Base-by-base conservation (phyloP, 2,797 vertebrate genomes). In the Poeciliopsis turneri region DNA sequence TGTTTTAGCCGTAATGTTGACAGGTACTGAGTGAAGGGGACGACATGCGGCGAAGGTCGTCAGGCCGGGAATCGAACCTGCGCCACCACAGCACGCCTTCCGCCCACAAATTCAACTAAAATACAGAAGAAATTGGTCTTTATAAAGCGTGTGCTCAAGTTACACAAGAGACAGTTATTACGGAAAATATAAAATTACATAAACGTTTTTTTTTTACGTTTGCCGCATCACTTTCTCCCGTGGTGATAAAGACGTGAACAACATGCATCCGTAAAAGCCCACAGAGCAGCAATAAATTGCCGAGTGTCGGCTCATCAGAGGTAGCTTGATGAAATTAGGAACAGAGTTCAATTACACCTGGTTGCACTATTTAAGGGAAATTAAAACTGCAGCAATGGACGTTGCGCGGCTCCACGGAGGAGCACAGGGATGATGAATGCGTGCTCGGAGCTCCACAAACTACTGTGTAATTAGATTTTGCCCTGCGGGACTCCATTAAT, bases 381-480 rank as follows among this genome's bases (percentile, higher is more conserved):
- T 93, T 84, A 94, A 92, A 93, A 91, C 75, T 25, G 86, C 89
- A 91, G 90, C 84, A 45, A 47, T 25, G 86, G 90, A 84, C 86
- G 51, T 10, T 76, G 78, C 83, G 86, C 59, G 80, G 76, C 86
- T 87, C 83, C 25, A 43, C 89, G 83, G 80, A 91, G 88, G 87
- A 90, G 84, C 90, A 77, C 84, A 0, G 82, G 81, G 80, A 87
- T 82, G 81, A 90, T 92, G 75, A 77, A 87, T 80, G 64, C 5
- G 28, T 61, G 84, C 77, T 23, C 72, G 15, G 4, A 53, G 77
- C 85, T 84, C 77, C 82, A 78, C 90, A 91, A 94, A 93, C 90
- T 90, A 93, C 89, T 91, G 33, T 75, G 89, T 94, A 93, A 94
- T 94, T 94, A 94, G 90, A 92, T 93, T 93, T 92, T 79, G 84